Conservation (phyloP, 2,797 vertebrate genomes). For the Psittacula derbiana region DNA sequence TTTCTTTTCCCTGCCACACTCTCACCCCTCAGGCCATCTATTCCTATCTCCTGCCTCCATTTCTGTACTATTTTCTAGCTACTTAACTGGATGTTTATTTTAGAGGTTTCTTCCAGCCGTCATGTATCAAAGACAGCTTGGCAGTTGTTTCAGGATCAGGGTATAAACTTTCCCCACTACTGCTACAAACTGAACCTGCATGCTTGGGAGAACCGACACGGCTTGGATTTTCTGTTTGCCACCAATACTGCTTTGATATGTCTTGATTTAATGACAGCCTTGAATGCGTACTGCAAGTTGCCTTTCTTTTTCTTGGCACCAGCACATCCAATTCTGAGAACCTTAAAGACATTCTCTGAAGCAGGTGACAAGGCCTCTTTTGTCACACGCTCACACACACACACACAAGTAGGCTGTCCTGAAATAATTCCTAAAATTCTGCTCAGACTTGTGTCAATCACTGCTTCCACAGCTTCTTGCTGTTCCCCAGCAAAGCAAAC, state of each 20-base stretch:
- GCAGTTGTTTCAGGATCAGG: conserved; percentile 24
- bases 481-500: neutral
- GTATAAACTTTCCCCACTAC: neutral
- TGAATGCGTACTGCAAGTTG: neutral
- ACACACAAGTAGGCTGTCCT: neutral
- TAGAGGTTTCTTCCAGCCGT: conserved; percentile 18
- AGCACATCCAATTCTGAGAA: neutral
- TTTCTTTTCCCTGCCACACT: neutral
- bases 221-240: neutral
- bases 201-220: neutral
- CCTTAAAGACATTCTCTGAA: neutral
- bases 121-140: conserved; percentile 28
- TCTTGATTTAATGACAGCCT: neutral
- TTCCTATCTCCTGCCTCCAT: neutral
- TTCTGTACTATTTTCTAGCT: neutral
- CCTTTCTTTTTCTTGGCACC: neutral
- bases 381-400: neutral
- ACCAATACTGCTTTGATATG: neutral
- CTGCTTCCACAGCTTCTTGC: neutral
- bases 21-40: neutral
- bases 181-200: neutral
- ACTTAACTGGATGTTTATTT: neutral
- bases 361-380: neutral
- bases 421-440: neutral
- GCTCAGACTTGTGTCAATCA: neutral